Percentiles rank a stretch among this genome's conserved stretches.
phyloP scores from a whole-genome alignment of 2,888 invertebrate species.

The Chromoteleia sp. region DNA sequence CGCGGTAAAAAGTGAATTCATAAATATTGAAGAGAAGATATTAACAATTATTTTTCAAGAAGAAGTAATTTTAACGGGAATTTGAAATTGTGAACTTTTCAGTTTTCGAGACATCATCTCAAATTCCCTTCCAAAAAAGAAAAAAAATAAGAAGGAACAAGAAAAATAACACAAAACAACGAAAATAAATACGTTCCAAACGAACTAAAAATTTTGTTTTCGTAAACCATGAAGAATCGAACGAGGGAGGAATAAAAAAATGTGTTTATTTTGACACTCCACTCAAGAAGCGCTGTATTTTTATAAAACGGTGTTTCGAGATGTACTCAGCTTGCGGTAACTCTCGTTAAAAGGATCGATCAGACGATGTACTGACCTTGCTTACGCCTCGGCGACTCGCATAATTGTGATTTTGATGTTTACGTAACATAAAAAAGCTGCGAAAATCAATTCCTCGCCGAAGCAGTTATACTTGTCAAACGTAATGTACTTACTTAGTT shows the following conservation, averaged over 20 bases:
- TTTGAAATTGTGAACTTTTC: too few species aligned
- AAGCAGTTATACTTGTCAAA: slow-evolving; percentile 24
- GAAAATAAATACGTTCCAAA: slow-evolving; percentile 1
- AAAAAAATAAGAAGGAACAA: too few species aligned
- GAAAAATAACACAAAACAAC: too few species aligned
- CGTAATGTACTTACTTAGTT: background rate
- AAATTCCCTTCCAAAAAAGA: too few species aligned
- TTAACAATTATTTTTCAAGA: too few species aligned
- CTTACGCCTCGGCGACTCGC: slow-evolving; percentile 62
- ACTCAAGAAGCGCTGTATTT: slow-evolving; percentile 17
- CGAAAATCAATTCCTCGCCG: slow-evolving; percentile 54
- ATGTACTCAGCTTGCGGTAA: slow-evolving; percentile 53
- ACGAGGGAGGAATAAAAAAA: background rate
- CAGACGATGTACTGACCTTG: slow-evolving; percentile 61
- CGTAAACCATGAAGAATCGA: background rate
- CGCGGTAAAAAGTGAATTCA: too few species aligned
- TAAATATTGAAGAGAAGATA: too few species aligned
- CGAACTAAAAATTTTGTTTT: background rate
- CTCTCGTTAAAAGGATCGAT: slow-evolving; percentile 62
- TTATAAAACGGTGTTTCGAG: slow-evolving; percentile 39
- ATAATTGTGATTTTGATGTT: slow-evolving; percentile 67
- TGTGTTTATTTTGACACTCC: slow-evolving; percentile 17
- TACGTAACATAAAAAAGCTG: slow-evolving; percentile 60
- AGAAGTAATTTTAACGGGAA: too few species aligned
- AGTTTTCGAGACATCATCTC: too few species aligned